These are phyloP conservation scores for Clanis bilineata DNA, from an alignment of 2,888 invertebrate genomes.

Conservation along the genomic window DNA sequence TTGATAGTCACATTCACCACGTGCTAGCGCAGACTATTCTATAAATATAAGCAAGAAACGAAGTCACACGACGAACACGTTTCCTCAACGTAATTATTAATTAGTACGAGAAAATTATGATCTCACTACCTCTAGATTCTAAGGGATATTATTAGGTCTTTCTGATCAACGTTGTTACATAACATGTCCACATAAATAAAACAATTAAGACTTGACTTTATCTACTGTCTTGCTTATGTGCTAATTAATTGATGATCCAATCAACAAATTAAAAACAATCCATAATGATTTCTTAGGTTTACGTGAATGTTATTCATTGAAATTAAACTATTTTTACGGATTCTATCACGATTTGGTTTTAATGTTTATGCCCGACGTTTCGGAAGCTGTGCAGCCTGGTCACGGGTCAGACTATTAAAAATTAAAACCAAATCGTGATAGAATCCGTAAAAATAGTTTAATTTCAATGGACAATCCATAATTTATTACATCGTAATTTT, in stretches of 20 bases:
- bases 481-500: too few relatives aligned
- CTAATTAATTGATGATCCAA: not conserved
- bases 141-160: not conserved
- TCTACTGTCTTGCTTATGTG: too few relatives aligned
- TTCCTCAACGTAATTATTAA: not conserved
- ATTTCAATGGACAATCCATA: too few relatives aligned
- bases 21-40: constrained; percentile 15
- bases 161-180: not conserved
- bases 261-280: not conserved
- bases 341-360: too few relatives aligned
- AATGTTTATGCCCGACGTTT: too few relatives aligned
- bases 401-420: too few relatives aligned
- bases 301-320: too few relatives aligned
- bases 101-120: not conserved
- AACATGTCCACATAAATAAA: not conserved
- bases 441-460: too few relatives aligned
- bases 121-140: not conserved
- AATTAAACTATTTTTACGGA: too few relatives aligned
- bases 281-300: not conserved
- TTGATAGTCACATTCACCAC: constrained; percentile 14
- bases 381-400: too few relatives aligned
- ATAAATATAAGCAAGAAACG: constrained; percentile 15
- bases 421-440: too few relatives aligned
- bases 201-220: too few relatives aligned
- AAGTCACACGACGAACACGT: not conserved